Evolutionary conservation across 2,888 invertebrate species (phyloP).

Genomic region (Drosophila rellima): DNA sequence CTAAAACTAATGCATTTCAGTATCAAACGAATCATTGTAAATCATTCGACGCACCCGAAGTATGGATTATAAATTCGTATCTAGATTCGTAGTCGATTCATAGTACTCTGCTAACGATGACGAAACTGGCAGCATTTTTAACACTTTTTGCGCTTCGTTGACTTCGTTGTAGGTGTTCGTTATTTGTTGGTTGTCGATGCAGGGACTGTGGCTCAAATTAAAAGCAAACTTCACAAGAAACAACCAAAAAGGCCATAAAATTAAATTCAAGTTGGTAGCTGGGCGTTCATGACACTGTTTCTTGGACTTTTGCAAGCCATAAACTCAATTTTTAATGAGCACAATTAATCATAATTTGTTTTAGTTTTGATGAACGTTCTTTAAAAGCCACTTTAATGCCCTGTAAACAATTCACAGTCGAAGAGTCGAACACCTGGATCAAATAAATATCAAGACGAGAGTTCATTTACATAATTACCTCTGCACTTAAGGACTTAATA

Average conservation of each 20-base stretch:
- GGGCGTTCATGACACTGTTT: slow-evolving; percentile 79
- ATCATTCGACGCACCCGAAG: slow-evolving; percentile 49
- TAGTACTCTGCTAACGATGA: slow-evolving; percentile 58
- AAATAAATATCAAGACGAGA: slow-evolving; percentile 43
- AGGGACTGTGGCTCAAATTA: slow-evolving; percentile 58
- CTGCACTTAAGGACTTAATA: slow-evolving; percentile 38
- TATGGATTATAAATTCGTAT: slow-evolving; percentile 32
- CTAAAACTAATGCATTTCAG: slow-evolving; percentile 61
- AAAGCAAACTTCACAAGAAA: slow-evolving; percentile 61
- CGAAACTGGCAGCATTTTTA: slow-evolving; percentile 81
- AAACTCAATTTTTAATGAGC: slow-evolving; percentile 76
- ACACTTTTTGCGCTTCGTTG: slow-evolving; percentile 82
- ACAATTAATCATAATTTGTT: slow-evolving; percentile 81
- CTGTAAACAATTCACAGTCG: background rate
- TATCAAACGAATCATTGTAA: slow-evolving; percentile 62
- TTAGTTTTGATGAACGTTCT: slow-evolving; percentile 53
- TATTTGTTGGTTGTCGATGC: slow-evolving; percentile 24
- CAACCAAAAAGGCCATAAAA: slow-evolving; percentile 45
- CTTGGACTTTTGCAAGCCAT: slow-evolving; percentile 65
- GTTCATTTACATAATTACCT: slow-evolving; percentile 64
- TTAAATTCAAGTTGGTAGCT: slow-evolving; percentile 68
- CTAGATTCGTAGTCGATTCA: background rate
- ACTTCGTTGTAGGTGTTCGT: slow-evolving; percentile 65
- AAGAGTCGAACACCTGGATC: slow-evolving; percentile 63
- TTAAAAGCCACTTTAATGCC: slow-evolving; percentile 48